Base-by-base conservation (phyloP, 2,888 invertebrate species). In the Clivina fossor region DNA sequence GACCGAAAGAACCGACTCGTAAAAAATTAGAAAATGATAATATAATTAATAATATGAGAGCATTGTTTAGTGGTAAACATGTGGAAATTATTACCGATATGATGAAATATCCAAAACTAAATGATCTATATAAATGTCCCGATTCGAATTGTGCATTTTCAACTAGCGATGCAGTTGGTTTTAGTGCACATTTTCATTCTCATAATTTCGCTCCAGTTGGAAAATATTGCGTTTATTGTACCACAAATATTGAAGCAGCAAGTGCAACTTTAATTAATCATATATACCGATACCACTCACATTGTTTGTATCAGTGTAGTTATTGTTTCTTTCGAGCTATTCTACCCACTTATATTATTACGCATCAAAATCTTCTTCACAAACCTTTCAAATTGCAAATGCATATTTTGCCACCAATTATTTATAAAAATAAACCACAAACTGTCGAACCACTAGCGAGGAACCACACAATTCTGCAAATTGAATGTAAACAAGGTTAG, bases 291-390 rank as follows among this genome's bases (percentile, higher is more conserved):
- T 75, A 75, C 26, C 88, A 89, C 64, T 78, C 77, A 0, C 72
- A 76, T 49, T 84, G 86, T 63, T 74, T 76, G 20, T 86, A 73
- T 63, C 81, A 81, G 22, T 89, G 89, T 64, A 74, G 73, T 2
- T 76, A 79, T 61, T 89, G 89, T 65, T 82, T 87, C 64, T 88
- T 87, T 68, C 75, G 88, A 43, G 82, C 83, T 0, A 72, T 78
- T 1, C 74, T 78, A 0, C 76, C 78, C 41, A 80, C 81, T 50
- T 79, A 84, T 41, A 83, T 87, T 0, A 75, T 78, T 13, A 72
- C 80, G 3, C 88, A 88, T 69, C 78, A 80, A 35, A 61, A 67
- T 9, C 66, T 72, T 22, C 11, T 8, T 19, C 55, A 55, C 11
- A 65, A 68, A 2, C 79, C 79, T 57, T 65, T 65, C 1, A 60